Conservation (phyloP, 2,888 invertebrate species). For the Spilosoma lubricipeda region DNA sequence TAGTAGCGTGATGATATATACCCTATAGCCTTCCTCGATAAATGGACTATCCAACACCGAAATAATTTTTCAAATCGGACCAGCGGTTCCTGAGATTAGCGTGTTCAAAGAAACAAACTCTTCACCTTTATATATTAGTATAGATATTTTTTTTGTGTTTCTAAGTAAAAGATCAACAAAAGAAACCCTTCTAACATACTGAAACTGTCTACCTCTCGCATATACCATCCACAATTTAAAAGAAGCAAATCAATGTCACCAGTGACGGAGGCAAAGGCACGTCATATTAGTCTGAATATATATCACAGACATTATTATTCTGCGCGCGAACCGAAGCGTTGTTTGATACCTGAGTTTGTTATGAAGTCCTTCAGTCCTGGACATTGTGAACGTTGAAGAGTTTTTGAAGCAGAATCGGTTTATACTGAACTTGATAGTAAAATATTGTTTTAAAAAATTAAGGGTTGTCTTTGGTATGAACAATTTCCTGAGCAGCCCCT, state of each 20-base stretch:
- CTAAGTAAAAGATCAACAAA: neutral
- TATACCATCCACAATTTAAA: slow-evolving; percentile 62
- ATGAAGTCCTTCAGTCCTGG: neutral
- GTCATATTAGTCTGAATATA: slow-evolving; percentile 53
- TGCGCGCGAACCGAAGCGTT: slow-evolving; percentile 14
- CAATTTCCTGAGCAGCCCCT: no score
- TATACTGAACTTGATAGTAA: neutral
- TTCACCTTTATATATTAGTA: no score
- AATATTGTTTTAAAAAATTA: no score
- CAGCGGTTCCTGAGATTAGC: no score
- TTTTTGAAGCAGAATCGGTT: slow-evolving; percentile 2
- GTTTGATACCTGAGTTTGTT: slow-evolving; percentile 25
- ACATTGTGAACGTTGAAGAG: neutral
- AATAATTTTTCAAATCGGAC: no score
- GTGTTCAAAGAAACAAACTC: no score
- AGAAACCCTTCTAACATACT: neutral
- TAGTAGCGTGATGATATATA: no score
- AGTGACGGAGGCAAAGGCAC: slow-evolving; percentile 52
- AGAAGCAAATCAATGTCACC: slow-evolving; percentile 72
- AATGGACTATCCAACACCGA: no score
- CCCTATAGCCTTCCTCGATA: no score
- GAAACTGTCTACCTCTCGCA: slow-evolving; percentile 36
- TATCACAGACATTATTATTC: slow-evolving; percentile 34
- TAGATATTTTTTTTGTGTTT: neutral
- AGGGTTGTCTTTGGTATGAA: no score